phyloP scores from a whole-genome alignment of 2,797 vertebrate species.

The Alosa sapidissima region DNA sequence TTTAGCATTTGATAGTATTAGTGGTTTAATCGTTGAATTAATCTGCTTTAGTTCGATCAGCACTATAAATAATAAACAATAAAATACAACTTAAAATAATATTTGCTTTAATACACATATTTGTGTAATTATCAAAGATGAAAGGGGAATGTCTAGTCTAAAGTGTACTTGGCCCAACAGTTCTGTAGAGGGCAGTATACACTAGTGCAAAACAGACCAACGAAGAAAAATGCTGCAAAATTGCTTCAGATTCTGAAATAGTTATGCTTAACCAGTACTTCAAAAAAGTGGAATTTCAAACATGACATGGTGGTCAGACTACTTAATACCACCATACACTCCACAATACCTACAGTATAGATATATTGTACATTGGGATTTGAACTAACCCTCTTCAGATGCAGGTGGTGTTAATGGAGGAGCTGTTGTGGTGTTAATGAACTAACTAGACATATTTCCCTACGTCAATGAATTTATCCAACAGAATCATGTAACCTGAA shows the following conservation, averaged over 20 bases:
- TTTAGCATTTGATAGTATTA: background rate
- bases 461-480: too few species aligned
- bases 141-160: background rate
- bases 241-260: background rate
- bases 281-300: background rate
- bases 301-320: background rate
- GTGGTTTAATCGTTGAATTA: background rate
- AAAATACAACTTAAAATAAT: background rate
- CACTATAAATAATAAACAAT: background rate
- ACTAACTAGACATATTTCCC: too few species aligned
- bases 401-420: too few species aligned
- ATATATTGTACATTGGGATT: too few species aligned
- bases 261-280: background rate
- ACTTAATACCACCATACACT: too few species aligned
- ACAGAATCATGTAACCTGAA: too few species aligned
- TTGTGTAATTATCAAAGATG: background rate
- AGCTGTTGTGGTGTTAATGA: too few species aligned
- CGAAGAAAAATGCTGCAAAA: background rate
- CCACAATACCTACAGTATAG: too few species aligned
- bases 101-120: background rate
- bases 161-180: background rate
- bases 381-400: too few species aligned
- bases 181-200: conserved; percentile 2
- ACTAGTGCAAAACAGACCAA: background rate
- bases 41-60: background rate